phyloP scores from a whole-genome alignment of 2,797 vertebrate genomes.

The Urophycis tenuis region DNA sequence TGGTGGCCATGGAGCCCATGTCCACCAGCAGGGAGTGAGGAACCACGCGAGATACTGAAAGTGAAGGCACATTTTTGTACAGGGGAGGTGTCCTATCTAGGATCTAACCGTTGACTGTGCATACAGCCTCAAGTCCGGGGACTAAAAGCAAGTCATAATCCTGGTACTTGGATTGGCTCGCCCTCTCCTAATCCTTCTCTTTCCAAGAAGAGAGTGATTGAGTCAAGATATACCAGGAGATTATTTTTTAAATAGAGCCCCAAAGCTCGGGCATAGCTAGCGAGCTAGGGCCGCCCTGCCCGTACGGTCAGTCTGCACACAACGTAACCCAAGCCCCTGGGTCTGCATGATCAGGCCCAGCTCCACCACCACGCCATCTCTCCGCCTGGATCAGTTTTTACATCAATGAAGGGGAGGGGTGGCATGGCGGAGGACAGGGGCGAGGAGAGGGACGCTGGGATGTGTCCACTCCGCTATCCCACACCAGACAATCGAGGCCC shows the following conservation, averaged over 20 bases:
- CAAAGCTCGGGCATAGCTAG: conserved; percentile 31
- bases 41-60: background rate
- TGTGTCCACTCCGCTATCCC: conserved; percentile 36
- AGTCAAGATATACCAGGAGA: conserved; percentile 14
- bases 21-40: background rate
- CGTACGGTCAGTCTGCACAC: conserved; percentile 25
- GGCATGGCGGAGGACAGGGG: conserved; percentile 44
- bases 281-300: conserved; percentile 28
- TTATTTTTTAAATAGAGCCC: conserved; percentile 27
- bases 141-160: background rate
- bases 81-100: background rate
- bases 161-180: background rate
- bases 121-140: background rate
- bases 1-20: background rate
- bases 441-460: conserved; percentile 35
- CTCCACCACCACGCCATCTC: conserved; percentile 33
- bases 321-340: conserved; percentile 32
- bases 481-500: conserved; percentile 44
- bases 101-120: background rate
- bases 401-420: conserved; percentile 39
- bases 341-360: conserved; percentile 19
- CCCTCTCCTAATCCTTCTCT: conserved; percentile 20
- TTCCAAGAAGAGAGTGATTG: conserved; percentile 20
- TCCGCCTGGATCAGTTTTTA: conserved; percentile 32
- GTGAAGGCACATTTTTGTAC: background rate